Evolutionary conservation across 2,113 vertebrate genomes (phyloP).

Genomic region (Pelobates fuscus): DNA sequence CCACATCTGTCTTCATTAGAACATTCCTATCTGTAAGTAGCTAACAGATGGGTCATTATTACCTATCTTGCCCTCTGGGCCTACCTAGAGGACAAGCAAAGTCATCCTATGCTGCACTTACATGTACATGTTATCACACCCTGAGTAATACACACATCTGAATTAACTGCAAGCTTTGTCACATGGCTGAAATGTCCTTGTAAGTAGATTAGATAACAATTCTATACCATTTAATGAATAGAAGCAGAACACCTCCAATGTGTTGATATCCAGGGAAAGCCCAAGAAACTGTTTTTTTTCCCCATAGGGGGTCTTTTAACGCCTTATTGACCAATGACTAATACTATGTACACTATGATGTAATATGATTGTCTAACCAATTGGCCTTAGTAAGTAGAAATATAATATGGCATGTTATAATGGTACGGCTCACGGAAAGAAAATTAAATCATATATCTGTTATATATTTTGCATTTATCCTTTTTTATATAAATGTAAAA

Average conservation of each 20-base stretch:
- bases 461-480: no score
- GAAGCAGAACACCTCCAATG: neutral
- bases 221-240: neutral
- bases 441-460: no score
- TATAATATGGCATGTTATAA: no score
- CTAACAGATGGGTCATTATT: slow-evolving; percentile 83
- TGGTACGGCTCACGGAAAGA: no score
- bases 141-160: slow-evolving; percentile 41
- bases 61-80: slow-evolving; percentile 69
- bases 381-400: no score
- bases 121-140: slow-evolving; percentile 52
- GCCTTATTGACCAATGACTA: no score
- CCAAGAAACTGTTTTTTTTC: no score
- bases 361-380: no score
- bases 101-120: slow-evolving; percentile 59
- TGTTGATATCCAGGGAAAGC: no score
- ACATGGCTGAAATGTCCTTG: slow-evolving; percentile 10
- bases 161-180: slow-evolving; percentile 43
- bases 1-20: slow-evolving; percentile 86
- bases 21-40: slow-evolving; percentile 70
- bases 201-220: neutral
- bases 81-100: slow-evolving; percentile 74
- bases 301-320: no score
- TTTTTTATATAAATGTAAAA: no score
- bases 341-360: no score